phyloP scores from a whole-genome alignment of 2,113 vertebrate species.

The Glareola pratincola region DNA sequence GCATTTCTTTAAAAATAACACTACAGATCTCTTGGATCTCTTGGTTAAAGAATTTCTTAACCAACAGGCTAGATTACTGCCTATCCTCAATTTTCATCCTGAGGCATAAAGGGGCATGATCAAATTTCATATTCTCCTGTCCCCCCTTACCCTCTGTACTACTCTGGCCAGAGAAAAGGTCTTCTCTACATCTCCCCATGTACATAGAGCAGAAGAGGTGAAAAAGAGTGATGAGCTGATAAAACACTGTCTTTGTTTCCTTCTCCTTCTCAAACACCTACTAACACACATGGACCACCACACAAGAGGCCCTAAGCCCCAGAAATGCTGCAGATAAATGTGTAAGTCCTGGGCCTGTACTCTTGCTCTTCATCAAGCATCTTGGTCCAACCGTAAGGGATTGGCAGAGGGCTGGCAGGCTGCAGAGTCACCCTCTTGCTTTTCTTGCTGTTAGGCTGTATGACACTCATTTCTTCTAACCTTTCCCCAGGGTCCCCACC shows the following conservation, averaged over 20 bases:
- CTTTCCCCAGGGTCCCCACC: neutral
- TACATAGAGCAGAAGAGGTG: neutral
- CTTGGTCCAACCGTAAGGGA: neutral
- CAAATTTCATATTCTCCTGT: neutral
- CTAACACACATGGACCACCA: neutral
- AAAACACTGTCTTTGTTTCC: neutral
- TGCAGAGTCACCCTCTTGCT: neutral
- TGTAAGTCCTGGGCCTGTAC: neutral
- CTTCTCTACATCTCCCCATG: neutral
- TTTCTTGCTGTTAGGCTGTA: neutral
- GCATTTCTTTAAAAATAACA: neutral
- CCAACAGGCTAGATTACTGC: neutral
- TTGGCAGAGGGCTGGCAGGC: accelerated
- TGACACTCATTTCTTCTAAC: neutral
- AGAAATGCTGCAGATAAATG: neutral
- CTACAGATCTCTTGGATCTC: neutral
- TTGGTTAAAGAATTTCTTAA: neutral
- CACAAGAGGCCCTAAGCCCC: neutral
- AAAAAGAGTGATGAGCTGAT: neutral
- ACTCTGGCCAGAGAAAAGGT: neutral
- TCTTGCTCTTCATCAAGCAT: neutral
- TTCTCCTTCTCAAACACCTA: neutral
- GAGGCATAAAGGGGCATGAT: neutral
- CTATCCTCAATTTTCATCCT: neutral
- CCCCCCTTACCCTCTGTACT: neutral